Base-by-base conservation (phyloP, 1,140 invertebrate species). In the Orius insidiosus region DNA sequence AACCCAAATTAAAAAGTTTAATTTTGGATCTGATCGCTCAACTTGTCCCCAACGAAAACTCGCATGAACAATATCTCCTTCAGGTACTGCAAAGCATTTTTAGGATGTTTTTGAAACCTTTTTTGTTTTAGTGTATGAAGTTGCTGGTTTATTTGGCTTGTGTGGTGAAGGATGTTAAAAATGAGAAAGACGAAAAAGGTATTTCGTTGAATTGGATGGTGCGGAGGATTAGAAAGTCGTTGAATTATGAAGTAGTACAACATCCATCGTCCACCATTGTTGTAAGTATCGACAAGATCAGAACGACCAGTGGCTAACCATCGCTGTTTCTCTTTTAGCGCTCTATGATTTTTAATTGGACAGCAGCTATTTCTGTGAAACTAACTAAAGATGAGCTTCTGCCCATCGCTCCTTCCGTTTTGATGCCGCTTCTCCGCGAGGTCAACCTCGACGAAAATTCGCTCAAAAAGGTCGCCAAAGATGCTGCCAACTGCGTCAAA, bases 71-170 rank as follows among this genome's bases (percentile, higher is more conserved):
- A 30, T 19, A 64, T 40, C 45, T 68, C 5, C 46, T 47, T 30
- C 50, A 56, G 42, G 56, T 56, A 51, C 42, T 9, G 7, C 24
- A 7, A 24, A n/a, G n/a, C n/a, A n/a, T n/a, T 33, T 33, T 6
- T 33, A 7, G 6, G 32, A 6, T 33, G 35, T n/a, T n/a, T 36
- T 11, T 46, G 37, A 33, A 53, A 50, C 39, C 33, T 16, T 36
- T 54, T 50, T 45, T 45, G 44, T 55, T 51, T 48, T 48, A 66
- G 62, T 55, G 66, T 11, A 66, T 78, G 2, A 83, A 82, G 58
- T 80, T 84, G 59, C 61, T 85, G 36, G 64, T 84, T 7, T 80
- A 73, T 53, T 61, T 84, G 13, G 72, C 73, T 0, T 72, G 71
- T 57, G 67, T 56, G 56, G 38, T 56, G 2, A 53, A 59, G 52